A percentile compares a stretch with the other conserved stretches of the same genome.
These are phyloP conservation scores for Misgurnus anguillicaudatus DNA, from an alignment of 2,113 vertebrate species.

Conservation along the genomic window DNA sequence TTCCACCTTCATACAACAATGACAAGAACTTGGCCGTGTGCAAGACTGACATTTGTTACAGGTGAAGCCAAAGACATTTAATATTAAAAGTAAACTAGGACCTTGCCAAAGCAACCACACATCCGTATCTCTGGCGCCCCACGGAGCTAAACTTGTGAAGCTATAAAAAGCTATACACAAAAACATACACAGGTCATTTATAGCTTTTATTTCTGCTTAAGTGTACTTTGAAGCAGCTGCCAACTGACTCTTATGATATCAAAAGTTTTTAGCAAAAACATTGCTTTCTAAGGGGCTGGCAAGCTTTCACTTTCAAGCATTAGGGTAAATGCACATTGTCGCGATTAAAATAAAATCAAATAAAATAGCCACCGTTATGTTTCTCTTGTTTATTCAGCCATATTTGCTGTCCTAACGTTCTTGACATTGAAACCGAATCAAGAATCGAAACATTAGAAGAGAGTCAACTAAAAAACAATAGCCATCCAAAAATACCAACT, in stretches of 20 bases:
- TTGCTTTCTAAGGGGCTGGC: constrained; percentile 24
- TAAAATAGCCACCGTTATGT: constrained; percentile 23
- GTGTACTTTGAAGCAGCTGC: constrained; percentile 17
- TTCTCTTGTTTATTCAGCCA: constrained; percentile 11
- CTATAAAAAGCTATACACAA: not conserved
- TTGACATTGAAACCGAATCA: constrained; percentile 33
- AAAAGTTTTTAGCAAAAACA: constrained; percentile 32
- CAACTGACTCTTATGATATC: constrained; percentile 19
- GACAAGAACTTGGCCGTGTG: not conserved
- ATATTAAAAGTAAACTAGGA: not conserved
- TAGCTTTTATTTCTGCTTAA: not conserved
- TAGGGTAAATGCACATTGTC: constrained; percentile 26
- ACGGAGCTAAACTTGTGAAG: too few species aligned
- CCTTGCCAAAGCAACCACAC: not conserved
- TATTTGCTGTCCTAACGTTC: constrained; percentile 34
- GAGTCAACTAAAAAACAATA: constrained; percentile 56
- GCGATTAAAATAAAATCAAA: not conserved
- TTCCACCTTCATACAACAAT: constrained; percentile 33
- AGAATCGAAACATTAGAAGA: constrained; percentile 1
- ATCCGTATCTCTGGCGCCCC: not conserved
- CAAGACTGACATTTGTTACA: not conserved
- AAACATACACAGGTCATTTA: not conserved
- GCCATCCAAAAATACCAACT: constrained; percentile 71
- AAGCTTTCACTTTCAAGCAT: constrained; percentile 26
- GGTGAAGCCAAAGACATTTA: not conserved